A percentile compares a stretch with the other conserved stretches of the same genome.
Conservation (phyloP, 2,888 invertebrate species). For the Melinopterus prodromus region DNA sequence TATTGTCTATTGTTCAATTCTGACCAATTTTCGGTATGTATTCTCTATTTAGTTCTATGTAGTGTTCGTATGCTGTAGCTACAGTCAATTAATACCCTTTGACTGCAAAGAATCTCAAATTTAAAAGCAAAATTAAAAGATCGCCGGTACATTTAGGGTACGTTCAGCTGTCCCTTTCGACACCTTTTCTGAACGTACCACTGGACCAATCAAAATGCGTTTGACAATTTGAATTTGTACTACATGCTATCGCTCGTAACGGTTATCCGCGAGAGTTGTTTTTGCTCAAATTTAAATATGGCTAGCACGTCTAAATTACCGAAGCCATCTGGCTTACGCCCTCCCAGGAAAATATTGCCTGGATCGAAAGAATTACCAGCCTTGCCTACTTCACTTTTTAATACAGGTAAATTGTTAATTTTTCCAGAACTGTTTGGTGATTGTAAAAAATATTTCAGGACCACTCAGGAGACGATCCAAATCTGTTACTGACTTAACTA, state of each 20-base stretch:
- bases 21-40: no score
- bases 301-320: background rate
- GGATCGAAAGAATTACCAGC: background rate
- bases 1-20: no score
- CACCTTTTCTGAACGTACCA: no score
- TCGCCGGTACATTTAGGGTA: no score
- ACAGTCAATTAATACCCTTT: no score
- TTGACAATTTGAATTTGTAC: background rate
- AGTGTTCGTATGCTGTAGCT: no score
- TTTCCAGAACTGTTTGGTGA: background rate
- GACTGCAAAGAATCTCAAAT: no score
- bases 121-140: no score
- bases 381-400: background rate
- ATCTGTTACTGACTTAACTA: conserved; percentile 7
- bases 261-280: background rate
- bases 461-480: background rate
- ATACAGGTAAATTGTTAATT: background rate
- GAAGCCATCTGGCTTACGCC: background rate
- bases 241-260: background rate
- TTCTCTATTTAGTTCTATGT: no score
- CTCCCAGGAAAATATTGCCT: background rate
- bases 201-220: no score
- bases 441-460: background rate
- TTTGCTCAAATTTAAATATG: background rate
- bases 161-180: no score